Percentiles rank a stretch among this genome's conserved stretches.
phyloP scores from a whole-genome alignment of 2,113 vertebrate species.

The Gambusia affinis region DNA sequence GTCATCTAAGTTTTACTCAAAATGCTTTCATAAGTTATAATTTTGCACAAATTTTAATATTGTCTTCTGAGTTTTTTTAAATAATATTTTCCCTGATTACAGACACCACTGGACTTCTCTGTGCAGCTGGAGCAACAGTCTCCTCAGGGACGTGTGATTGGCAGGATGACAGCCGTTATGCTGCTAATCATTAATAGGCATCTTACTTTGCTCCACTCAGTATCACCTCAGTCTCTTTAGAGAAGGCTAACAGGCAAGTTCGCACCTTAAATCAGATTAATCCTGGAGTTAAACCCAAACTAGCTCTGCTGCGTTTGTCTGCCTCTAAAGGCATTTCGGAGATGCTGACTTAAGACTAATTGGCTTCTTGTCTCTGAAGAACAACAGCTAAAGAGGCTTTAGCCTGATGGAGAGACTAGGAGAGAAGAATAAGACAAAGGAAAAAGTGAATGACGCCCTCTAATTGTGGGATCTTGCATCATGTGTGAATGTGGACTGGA shows the following conservation, averaged over 20 bases:
- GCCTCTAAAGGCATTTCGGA: constrained; percentile 53
- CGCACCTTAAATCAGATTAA: constrained; percentile 53
- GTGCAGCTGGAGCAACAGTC: background rate
- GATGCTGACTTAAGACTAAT: constrained; percentile 57
- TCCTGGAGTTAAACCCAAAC: constrained; percentile 46
- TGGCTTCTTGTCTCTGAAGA: constrained; percentile 49
- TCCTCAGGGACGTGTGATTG: constrained; percentile 36
- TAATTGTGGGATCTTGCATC: constrained; percentile 39
- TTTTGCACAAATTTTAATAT: too few species aligned
- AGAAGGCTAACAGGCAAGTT: constrained; percentile 19
- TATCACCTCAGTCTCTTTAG: constrained; percentile 7
- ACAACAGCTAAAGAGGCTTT: constrained; percentile 40
- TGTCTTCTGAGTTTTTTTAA: too few species aligned
- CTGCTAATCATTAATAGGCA: constrained; percentile 31
- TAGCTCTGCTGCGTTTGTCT: constrained; percentile 36
- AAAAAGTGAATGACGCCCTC: constrained; percentile 33
- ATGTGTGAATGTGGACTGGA: constrained; percentile 45
- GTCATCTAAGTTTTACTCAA: too few species aligned
- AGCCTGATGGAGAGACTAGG: constrained; percentile 17
- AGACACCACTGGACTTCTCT: fast-evolving
- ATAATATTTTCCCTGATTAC: background rate
- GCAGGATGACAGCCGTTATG: constrained; percentile 21
- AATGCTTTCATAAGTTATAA: too few species aligned
- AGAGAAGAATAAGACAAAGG: constrained; percentile 10
- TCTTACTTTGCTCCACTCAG: constrained; percentile 29